Evolutionary conservation across 2,797 vertebrate species (phyloP), one percentile per base, ranked within the genome.

Genomic region (Trachops cirrhosus): DNA sequence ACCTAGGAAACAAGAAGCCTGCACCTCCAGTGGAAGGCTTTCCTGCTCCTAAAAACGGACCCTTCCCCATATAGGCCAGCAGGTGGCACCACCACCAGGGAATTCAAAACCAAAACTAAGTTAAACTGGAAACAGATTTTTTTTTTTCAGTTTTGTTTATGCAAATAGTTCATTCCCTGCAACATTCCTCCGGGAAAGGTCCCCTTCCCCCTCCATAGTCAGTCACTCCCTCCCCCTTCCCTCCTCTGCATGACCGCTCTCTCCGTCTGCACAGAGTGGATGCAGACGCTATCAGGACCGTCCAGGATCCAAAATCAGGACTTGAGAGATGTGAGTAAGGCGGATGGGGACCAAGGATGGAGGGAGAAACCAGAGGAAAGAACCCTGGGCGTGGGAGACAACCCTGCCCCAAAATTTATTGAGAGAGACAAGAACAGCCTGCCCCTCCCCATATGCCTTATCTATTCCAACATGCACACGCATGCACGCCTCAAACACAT

Each of bases 51-150:
- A 32, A 77, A 93, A 90, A 14, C 11, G 44, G 41, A 44, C 68
- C 46, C 24, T 94, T 94, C 14, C 79, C 67, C 59, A 32, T 0
- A 5, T 4, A 0, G 6, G 74, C 94, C 96, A 96, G 95, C 92
- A 97, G 97, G 92, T 96, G 97, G 97, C 96, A 48, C 50, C 93
- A 94, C 68, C 18, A 88, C 16, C 94, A 41, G 94, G 32, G 29
- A 70, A 86, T 90, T 96, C 94, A 96, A 97, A 97, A 97, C 32
- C 92, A 96, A 97, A 97, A 95, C 93, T 78, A 87, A 96, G 86
- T 62, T 62, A 70, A 96, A 96, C 16, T 71, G 83, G 78, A 64
- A 95, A 92, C 44, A 70, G 77, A 85, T 54, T 95, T 92, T 93
- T 89, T 94, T 94, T 94, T 57, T 83, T 67, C 50, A 41, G 37